phyloP scores from a whole-genome alignment of 2,113 vertebrate genomes.

The Phaetusa simplex region DNA sequence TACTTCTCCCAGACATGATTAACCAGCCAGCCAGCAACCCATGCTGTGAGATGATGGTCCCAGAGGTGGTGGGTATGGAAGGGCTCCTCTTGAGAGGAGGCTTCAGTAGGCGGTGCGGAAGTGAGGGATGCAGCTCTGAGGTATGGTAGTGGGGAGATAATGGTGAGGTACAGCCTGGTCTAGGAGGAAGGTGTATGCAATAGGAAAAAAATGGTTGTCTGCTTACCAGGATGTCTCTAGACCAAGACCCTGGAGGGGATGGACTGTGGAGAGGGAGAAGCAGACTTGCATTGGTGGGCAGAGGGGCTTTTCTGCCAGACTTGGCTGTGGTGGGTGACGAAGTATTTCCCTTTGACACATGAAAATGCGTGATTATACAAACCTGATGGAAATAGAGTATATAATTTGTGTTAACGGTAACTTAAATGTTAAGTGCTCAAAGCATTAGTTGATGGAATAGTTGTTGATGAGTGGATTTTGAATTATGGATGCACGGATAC shows the following conservation, averaged over 20 bases:
- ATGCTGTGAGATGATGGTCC: background rate
- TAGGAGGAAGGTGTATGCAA: background rate
- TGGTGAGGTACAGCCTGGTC: background rate
- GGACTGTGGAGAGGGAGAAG: background rate
- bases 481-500: background rate
- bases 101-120: background rate
- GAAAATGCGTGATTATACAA: background rate
- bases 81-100: background rate
- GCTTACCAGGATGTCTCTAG: background rate
- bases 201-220: background rate
- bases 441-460: background rate
- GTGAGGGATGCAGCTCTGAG: background rate
- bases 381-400: background rate
- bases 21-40: background rate
- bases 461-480: background rate
- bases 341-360: background rate
- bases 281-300: background rate
- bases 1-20: background rate
- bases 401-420: background rate
- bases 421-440: background rate
- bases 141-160: too few relatives aligned
- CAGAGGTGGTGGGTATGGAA: background rate
- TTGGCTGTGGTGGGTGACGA: background rate
- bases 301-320: background rate
- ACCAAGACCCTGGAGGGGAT: accelerated